Evolutionary conservation across 2,113 vertebrate genomes (phyloP), one percentile per base, ranked within the genome.

Genomic region (Eubucco bourcierii): DNA sequence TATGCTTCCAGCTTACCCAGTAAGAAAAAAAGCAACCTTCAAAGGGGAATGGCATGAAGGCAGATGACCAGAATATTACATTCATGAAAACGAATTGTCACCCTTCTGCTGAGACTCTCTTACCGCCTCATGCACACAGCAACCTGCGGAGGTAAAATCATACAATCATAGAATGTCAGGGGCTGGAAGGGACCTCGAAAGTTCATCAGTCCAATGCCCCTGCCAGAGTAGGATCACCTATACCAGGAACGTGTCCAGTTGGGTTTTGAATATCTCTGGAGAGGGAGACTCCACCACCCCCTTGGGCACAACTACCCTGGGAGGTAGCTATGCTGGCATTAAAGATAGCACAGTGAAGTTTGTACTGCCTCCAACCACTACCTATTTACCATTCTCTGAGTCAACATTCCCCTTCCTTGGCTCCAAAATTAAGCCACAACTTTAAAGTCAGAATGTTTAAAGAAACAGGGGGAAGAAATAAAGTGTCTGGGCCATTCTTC

Each of bases 351-450:
- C 66, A 90, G 60, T 84, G 72, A 28, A 91, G 50, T 67, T 92
- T 28, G 28, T 82, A 68, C 52, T 89, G 81, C 79, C 78, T 94
- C 71, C 58, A 88, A 80, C 88, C 60, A n/a, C 81, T 39, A 46
- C 34, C 50, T 95, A 88, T 96, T 97, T 94, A 94, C 88, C 28
- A 46, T 80, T 80, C 77, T 67, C 71, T 96, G 93, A 93, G 93
- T 95, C 94, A 97, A 95, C 94, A 94, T 87, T 27, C 61, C 80
- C 74, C 46, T 93, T 94, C 78, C 84, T 84, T 88, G 81, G 64
- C 84, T 93, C 89, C 86, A 94, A 94, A 95, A 92, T 92, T 88
- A 96, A 90, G 53, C 92, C 91, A 86, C 92, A 87, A n/a, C 79
- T 96, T 92, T 74, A 93, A 91, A 92, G 39, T 95, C 46, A 1